Conservation (phyloP, 2,888 invertebrate species). For the Hirtodrosophila histrioides region DNA sequence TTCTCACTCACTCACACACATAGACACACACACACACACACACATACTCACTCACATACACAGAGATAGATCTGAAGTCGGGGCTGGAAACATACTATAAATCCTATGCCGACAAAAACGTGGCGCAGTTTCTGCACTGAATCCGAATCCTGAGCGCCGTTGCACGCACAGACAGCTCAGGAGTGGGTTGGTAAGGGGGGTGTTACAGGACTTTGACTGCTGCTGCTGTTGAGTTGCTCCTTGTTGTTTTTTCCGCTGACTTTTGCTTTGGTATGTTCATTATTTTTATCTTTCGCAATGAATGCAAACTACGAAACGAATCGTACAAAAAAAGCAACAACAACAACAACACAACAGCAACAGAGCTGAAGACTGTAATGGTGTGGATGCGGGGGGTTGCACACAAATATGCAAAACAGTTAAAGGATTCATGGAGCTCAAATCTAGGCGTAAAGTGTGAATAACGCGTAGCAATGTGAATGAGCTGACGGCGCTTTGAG, state of each 20-base stretch:
- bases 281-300: constrained; percentile 82
- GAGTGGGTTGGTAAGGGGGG: background rate
- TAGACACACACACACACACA: constrained; percentile 11
- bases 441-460: constrained; percentile 81
- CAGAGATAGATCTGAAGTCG: constrained; percentile 3
- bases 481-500: constrained; percentile 69
- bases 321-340: constrained; percentile 57
- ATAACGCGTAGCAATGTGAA: constrained; percentile 73
- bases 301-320: constrained; percentile 68
- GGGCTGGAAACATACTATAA: constrained; percentile 51
- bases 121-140: constrained; percentile 64
- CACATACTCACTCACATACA: constrained; percentile 15
- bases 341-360: constrained; percentile 24
- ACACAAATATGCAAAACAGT: constrained; percentile 79
- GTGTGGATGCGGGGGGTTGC: constrained; percentile 13
- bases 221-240: constrained; percentile 48
- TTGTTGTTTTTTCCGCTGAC: constrained; percentile 67
- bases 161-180: constrained; percentile 62
- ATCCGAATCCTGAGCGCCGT: constrained; percentile 55
- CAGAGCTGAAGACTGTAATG: constrained; percentile 6
- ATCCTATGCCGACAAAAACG: constrained; percentile 68
- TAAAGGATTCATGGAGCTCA: constrained; percentile 74
- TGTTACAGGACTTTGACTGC: constrained; percentile 31
- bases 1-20: constrained; percentile 42
- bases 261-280: constrained; percentile 81